Conservation (phyloP, 1,140 invertebrate species). For the Maniola jurtina region DNA sequence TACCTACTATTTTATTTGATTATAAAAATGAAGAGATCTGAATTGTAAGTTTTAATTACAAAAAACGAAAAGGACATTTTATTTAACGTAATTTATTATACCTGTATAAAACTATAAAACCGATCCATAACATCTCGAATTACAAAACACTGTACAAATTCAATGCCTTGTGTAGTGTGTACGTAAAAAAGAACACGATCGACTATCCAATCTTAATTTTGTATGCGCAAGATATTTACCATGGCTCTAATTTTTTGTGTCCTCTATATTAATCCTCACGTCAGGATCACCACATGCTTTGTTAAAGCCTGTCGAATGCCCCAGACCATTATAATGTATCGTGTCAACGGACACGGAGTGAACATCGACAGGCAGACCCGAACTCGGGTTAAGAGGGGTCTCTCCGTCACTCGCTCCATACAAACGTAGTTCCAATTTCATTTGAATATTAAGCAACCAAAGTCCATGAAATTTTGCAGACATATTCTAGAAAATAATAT, state of each 20-base stretch:
- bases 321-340: conserved; percentile 73
- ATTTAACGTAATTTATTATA: conserved; percentile 3
- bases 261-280: conserved; percentile 71
- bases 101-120: background rate
- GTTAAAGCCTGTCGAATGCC: conserved; percentile 68
- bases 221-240: conserved; percentile 56
- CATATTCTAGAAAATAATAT: no score
- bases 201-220: conserved; percentile 42
- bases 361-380: conserved; percentile 63
- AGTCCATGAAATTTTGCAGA: no score
- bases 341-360: conserved; percentile 74
- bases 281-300: conserved; percentile 72
- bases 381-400: conserved; percentile 53
- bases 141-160: background rate
- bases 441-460: no score
- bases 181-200: conserved; percentile 9
- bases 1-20: no score
- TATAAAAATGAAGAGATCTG: no score
- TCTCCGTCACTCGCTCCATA: no score
- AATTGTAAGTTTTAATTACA: no score
- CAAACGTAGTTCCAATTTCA: no score
- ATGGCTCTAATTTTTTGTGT: conserved; percentile 51
- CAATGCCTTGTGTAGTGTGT: background rate
- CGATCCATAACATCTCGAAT: background rate
- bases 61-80: background rate